These are phyloP conservation scores for Mesaphorura yosii DNA, from an alignment of 1,140 invertebrate species.

Conservation along the genomic window DNA sequence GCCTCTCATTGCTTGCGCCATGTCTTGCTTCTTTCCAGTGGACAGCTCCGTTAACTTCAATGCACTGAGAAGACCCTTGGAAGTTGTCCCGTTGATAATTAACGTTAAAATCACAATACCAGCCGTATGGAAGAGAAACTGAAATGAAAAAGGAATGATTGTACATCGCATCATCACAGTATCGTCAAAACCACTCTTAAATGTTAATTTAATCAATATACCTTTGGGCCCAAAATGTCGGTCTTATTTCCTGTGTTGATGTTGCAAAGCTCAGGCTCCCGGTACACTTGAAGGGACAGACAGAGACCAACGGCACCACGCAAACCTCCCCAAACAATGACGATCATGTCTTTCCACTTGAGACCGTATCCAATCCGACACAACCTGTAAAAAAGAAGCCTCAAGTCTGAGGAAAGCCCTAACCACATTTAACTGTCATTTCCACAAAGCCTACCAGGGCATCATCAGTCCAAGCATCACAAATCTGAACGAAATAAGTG, in stretches of 20 bases:
- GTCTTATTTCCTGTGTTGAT: too few species aligned
- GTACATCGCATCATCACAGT: not conserved
- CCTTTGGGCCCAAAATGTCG: slow-evolving; percentile 31
- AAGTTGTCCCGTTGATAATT: slow-evolving; percentile 39
- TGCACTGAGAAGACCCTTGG: slow-evolving; percentile 34
- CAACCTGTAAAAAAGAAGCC: too few species aligned
- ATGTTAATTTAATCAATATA: slow-evolving; percentile 6
- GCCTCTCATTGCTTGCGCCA: slow-evolving; percentile 37
- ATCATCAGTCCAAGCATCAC: slow-evolving; percentile 37
- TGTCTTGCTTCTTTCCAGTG: slow-evolving; percentile 35
- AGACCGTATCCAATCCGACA: slow-evolving; percentile 39
- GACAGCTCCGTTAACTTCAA: slow-evolving; percentile 39
- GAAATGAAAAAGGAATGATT: not conserved
- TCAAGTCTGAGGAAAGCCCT: too few species aligned
- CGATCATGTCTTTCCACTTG: slow-evolving; percentile 35
- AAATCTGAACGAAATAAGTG: too few species aligned
- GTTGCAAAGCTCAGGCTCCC: slow-evolving; percentile 31
- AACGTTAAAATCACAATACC: slow-evolving; percentile 39
- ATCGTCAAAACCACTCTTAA: not conserved
- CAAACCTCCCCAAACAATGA: slow-evolving; percentile 28
- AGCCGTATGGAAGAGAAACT: slow-evolving; percentile 37
- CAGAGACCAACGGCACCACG: slow-evolving; percentile 40
- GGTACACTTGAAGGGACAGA: slow-evolving; percentile 38
- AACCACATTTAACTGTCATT: too few species aligned
- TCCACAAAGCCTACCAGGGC: too few species aligned